phyloP scores from a whole-genome alignment of 2,797 vertebrate genomes.

The Melanotaenia maccullochi region DNA sequence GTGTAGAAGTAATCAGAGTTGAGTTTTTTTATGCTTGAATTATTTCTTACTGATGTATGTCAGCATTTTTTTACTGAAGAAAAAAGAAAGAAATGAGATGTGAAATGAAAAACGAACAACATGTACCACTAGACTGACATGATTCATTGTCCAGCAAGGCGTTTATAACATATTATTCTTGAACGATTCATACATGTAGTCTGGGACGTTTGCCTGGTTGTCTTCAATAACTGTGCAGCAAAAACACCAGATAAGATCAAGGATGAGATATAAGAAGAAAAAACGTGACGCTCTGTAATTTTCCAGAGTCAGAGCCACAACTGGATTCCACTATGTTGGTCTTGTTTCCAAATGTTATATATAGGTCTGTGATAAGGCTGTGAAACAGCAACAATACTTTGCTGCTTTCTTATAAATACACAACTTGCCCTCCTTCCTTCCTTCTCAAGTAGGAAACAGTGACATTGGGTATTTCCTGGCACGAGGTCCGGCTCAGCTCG shows the following conservation, averaged over 20 bases:
- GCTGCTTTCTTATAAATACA: constrained; percentile 54
- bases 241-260: constrained; percentile 18
- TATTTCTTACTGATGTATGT: background rate
- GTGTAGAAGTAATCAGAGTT: background rate
- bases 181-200: background rate
- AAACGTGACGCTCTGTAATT: constrained; percentile 45
- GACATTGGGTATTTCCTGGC: constrained; percentile 59
- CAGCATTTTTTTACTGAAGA: constrained; percentile 21
- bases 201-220: constrained; percentile 40
- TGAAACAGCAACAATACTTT: constrained; percentile 36
- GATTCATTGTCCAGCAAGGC: background rate
- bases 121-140: constrained; percentile 1
- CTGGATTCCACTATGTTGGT: constrained; percentile 36
- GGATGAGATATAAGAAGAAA: constrained; percentile 51
- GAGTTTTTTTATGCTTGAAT: background rate
- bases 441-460: constrained; percentile 37
- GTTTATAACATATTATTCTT: background rate
- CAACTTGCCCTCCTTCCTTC: constrained; percentile 24
- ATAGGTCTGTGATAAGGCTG: constrained; percentile 21
- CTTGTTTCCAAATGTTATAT: constrained; percentile 30
- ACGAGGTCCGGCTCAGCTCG: constrained; percentile 5
- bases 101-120: background rate
- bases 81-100: no score
- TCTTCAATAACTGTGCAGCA: constrained; percentile 13
- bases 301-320: constrained; percentile 24